A percentile compares a stretch with the other conserved stretches of the same genome.
Evolutionary conservation across 2,113 vertebrate species (phyloP).

Genomic region (Campylomormyrus tamandua): DNA sequence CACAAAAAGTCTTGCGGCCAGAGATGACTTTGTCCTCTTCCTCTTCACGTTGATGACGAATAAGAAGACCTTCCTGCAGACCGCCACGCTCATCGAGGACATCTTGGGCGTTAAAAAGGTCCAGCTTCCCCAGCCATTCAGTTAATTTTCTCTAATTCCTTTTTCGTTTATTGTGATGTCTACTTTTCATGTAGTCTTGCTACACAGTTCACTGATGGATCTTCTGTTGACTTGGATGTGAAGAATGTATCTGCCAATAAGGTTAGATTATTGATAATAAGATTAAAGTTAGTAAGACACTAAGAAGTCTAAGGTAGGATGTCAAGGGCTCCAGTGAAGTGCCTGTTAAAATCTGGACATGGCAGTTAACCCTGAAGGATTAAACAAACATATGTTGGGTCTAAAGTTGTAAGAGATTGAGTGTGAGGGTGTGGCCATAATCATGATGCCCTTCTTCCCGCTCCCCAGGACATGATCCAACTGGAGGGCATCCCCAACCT

Average conservation of each 20-base stretch:
- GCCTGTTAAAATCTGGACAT: background rate
- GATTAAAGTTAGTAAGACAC: background rate
- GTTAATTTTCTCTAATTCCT: background rate
- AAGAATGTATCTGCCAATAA: background rate
- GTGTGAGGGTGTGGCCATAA: background rate
- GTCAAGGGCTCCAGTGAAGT: background rate
- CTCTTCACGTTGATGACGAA: constrained; percentile 92
- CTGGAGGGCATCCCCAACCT: constrained; percentile 93
- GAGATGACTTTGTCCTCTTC: constrained; percentile 88
- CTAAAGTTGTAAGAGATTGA: background rate
- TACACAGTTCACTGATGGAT: background rate
- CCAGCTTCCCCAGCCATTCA: constrained; percentile 20
- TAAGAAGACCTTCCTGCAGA: constrained; percentile 92
- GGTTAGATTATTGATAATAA: background rate
- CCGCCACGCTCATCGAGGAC: constrained; percentile 89
- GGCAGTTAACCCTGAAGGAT: background rate
- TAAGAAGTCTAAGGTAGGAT: background rate
- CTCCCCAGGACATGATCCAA: constrained; percentile 85
- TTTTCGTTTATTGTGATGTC: background rate
- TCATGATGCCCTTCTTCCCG: background rate
- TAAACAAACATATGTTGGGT: background rate
- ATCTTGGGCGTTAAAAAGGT: constrained; percentile 95
- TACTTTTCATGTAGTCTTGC: background rate
- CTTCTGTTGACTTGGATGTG: background rate
- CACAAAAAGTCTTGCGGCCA: constrained; percentile 80